Percentiles rank a stretch among this genome's conserved stretches.
phyloP scores from a whole-genome alignment of 1,140 invertebrate genomes.

The Phocides pigmalion region DNA sequence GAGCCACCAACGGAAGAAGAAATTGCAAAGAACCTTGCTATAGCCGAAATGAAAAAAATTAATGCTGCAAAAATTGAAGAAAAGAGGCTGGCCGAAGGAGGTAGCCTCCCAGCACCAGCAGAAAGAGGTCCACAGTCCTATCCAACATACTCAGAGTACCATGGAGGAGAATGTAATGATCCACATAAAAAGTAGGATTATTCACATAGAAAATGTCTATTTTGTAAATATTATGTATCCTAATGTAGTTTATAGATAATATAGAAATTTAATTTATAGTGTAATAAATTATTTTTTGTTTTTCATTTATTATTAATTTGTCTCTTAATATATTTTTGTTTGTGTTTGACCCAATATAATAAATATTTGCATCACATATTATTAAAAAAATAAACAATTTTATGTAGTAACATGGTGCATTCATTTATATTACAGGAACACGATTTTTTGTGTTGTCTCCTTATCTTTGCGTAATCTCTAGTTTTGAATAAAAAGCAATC shows the following conservation, averaged over 20 bases:
- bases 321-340: too few relatives aligned
- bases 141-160: conserved; percentile 61
- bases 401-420: too few relatives aligned
- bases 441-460: too few relatives aligned
- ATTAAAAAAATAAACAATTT: too few relatives aligned
- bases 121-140: conserved; percentile 60
- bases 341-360: too few relatives aligned
- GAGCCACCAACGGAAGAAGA: conserved; percentile 90
- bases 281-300: conserved; percentile 4
- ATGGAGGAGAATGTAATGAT: conserved; percentile 46
- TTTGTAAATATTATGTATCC: neutral
- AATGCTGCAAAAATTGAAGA: conserved; percentile 89
- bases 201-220: conserved; percentile 1
- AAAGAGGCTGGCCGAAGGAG: conserved; percentile 62
- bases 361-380: too few relatives aligned
- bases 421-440: too few relatives aligned
- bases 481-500: too few relatives aligned
- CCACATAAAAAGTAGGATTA: conserved; percentile 41
- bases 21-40: conserved; percentile 87
- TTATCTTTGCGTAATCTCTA: too few relatives aligned
- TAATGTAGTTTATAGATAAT: neutral
- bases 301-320: too few relatives aligned
- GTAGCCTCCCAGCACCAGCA: conserved; percentile 53
- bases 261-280: too few relatives aligned
- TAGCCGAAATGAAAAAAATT: conserved; percentile 88